A percentile compares a stretch with the other conserved stretches of the same genome.
Evolutionary conservation across 2,113 vertebrate genomes (phyloP).

Genomic region (Passer domesticus): DNA sequence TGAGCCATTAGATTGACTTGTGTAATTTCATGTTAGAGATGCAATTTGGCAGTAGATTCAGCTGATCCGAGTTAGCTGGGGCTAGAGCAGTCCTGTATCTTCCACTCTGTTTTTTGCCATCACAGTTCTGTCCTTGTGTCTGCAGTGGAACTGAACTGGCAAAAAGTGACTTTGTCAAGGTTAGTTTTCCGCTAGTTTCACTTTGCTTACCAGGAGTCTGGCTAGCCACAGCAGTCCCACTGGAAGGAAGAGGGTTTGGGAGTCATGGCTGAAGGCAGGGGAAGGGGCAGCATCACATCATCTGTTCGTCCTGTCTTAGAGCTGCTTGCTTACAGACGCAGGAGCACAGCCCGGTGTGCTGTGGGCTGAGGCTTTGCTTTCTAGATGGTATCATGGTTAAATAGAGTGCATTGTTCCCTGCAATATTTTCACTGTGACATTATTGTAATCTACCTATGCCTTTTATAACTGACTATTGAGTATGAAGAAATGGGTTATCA

Average conservation of each 20-base stretch:
- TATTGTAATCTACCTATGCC: background rate
- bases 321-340: background rate
- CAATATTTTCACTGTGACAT: background rate
- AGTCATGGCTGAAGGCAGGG: background rate
- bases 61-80: background rate
- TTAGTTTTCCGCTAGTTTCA: background rate
- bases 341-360: background rate
- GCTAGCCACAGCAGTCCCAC: background rate
- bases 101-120: background rate
- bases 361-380: background rate
- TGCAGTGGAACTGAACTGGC: background rate
- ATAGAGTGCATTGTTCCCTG: background rate
- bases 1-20: background rate
- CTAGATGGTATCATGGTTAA: background rate
- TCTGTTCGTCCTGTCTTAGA: background rate
- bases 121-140: background rate
- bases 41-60: background rate
- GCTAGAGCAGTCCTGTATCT: background rate
- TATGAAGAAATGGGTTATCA: background rate
- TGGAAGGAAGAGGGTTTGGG: background rate
- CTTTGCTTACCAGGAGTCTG: background rate
- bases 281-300: background rate
- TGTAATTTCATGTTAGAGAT: background rate
- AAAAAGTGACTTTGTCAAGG: background rate
- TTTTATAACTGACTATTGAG: background rate